A percentile compares a stretch with the other conserved stretches of the same genome.
Evolutionary conservation across 2,888 invertebrate species (phyloP).

Genomic region (Drosophila melanosoma): DNA sequence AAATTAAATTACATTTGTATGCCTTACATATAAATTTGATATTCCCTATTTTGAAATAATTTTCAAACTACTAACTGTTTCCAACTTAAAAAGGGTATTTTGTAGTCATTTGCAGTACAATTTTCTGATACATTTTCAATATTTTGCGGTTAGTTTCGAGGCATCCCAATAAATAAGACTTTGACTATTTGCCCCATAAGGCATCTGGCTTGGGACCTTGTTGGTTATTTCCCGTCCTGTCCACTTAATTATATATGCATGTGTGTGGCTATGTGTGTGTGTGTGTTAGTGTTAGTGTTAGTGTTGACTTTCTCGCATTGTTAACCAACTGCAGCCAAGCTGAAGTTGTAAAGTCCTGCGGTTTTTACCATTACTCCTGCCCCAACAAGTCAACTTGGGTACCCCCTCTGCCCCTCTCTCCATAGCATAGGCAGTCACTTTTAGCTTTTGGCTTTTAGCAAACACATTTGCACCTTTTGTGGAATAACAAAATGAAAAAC

Average conservation of each 20-base stretch:
- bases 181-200: background rate
- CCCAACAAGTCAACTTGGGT: background rate
- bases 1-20: background rate
- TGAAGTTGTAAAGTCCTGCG: conserved; percentile 36
- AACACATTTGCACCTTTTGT: conserved; percentile 53
- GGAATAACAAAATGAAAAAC: conserved; percentile 34
- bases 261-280: background rate
- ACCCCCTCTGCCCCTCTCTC: conserved; percentile 24
- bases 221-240: conserved; percentile 1
- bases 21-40: background rate
- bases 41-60: background rate
- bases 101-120: background rate
- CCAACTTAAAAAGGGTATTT: background rate
- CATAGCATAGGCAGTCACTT: conserved; percentile 27
- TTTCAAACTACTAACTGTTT: background rate
- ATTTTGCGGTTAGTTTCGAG: background rate
- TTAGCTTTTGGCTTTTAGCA: conserved; percentile 45
- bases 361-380: conserved; percentile 36
- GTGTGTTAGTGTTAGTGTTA: background rate
- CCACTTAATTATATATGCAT: conserved; percentile 40
- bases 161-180: conserved; percentile 2
- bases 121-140: background rate
- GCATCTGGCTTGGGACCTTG: background rate
- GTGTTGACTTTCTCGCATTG: conserved; percentile 35
- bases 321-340: conserved; percentile 23